phyloP scores from a whole-genome alignment of 2,113 vertebrate species.

The Cephalopholis sonnerati region DNA sequence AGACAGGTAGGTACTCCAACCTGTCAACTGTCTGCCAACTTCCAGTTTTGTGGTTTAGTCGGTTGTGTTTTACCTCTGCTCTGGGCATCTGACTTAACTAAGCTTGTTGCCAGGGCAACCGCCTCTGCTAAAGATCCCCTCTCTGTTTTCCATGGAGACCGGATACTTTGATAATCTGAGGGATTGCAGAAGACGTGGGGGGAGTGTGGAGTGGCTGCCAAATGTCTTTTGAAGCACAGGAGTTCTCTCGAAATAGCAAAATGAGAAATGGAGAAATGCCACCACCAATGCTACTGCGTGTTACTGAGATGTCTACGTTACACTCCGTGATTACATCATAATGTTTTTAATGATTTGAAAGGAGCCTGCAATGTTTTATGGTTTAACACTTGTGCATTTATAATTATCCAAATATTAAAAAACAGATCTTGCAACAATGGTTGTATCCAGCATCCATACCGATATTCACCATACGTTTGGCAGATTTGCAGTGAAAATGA shows the following conservation, averaged over 20 bases:
- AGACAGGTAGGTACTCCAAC: conserved; percentile 36
- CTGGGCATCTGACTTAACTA: conserved; percentile 70
- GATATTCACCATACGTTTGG: not conserved
- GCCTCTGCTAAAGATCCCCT: conserved; percentile 70
- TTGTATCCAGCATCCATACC: not conserved
- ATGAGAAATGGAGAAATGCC: conserved; percentile 42
- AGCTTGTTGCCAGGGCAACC: conserved; percentile 83
- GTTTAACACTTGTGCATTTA: not conserved
- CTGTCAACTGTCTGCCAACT: conserved; percentile 59
- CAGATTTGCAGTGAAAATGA: not conserved
- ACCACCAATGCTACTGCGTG: conserved; percentile 32
- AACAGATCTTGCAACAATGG: not conserved
- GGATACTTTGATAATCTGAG: conserved; percentile 83
- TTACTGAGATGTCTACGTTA: conserved; percentile 17
- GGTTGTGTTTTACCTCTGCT: conserved; percentile 60
- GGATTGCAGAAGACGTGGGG: conserved; percentile 75
- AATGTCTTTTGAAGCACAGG: conserved; percentile 65
- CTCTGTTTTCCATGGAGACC: conserved; percentile 77
- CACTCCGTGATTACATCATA: not conserved
- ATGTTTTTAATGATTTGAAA: not conserved
- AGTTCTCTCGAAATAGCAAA: conserved; percentile 59
- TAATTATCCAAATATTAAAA: not conserved
- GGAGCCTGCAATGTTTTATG: not conserved
- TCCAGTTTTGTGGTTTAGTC: conserved; percentile 62
- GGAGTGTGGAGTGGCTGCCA: conserved; percentile 65